Conservation (phyloP, 2,888 invertebrate genomes). For the Cataglyphis cursor region DNA sequence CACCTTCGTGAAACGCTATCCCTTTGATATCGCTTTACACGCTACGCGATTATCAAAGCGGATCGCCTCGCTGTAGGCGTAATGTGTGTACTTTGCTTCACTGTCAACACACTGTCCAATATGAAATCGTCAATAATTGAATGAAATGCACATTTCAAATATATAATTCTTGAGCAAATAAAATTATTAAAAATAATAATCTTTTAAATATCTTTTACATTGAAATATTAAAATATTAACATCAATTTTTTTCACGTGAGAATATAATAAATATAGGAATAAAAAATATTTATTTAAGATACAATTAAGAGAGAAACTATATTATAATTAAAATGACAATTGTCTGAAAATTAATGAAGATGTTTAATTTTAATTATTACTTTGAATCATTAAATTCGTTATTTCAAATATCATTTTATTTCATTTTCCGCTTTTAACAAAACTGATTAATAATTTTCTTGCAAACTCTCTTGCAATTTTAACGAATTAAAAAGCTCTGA, state of each 20-base stretch:
- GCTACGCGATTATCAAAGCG: slow-evolving; percentile 69
- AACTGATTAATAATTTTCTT: neutral
- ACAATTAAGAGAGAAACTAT: neutral
- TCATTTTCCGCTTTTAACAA: neutral
- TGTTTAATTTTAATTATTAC: neutral
- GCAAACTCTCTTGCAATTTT: neutral
- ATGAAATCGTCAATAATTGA: slow-evolving; percentile 37
- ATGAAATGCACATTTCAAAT: neutral
- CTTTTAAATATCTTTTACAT: too few relatives aligned
- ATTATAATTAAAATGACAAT: neutral
- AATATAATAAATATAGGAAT: too few relatives aligned
- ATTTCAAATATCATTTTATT: neutral
- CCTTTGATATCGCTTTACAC: slow-evolving; percentile 73
- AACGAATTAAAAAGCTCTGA: neutral
- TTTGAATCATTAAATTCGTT: neutral
- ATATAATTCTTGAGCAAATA: neutral
- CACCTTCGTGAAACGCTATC: slow-evolving; percentile 70
- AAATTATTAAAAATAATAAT: neutral
- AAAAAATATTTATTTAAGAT: too few relatives aligned
- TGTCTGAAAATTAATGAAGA: neutral
- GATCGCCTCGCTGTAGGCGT: slow-evolving; percentile 51
- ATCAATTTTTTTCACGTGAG: neutral
- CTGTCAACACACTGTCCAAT: slow-evolving; percentile 13
- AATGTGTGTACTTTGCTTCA: slow-evolving; percentile 22
- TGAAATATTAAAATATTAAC: too few relatives aligned